Evolutionary conservation across 2,888 invertebrate species (phyloP), one percentile per base, ranked within the genome.

Genomic region (Latrodectus elegans): DNA sequence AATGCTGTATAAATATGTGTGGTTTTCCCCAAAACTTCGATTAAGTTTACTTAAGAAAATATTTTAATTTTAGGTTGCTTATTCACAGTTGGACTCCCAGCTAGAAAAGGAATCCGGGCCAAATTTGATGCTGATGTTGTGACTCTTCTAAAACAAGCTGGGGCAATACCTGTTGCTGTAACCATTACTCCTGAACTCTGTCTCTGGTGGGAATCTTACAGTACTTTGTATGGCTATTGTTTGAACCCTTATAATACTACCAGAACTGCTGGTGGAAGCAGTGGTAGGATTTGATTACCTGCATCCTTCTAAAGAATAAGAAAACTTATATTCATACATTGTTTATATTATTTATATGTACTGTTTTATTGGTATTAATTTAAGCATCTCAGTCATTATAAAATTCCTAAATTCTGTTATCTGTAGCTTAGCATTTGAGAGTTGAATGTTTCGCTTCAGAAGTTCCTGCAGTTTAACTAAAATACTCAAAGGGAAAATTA

Each of bases 171-270:
- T 0, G 92, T 98, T 65, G 94, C 96, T 22, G 95, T 96, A 0
- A 96, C 97, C 38, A 97, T 96, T 91, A 96, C 96, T 0, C 97
- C 97, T 0, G 97, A 98, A 91, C 94, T 96, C 89, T 97, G 97
- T 91, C 93, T 93, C 92, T 93, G 93, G 93, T 92, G 91, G 90
- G 93, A 93, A 89, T 92, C 92, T 0, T 91, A 92, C 73, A 93
- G 94, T 90, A 92, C 91, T 8, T 90, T 97, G 0, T 94, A 95
- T 65, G 97, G 97, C 0, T 93, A 94, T 65, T 95, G 97, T 0
- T 94, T 93, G 89, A 98, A 98, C 93, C 97, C 98, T 0, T 96
- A 97, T 92, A 95, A 96, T 91, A 93, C 94, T 1, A 94, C 93
- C 0, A 93, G 95, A 90, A 96, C 93, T 89, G 93, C 95, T 0